These are phyloP conservation scores for Trissolcus japonicus DNA, from an alignment of 2,888 invertebrate genomes.

Conservation along the genomic window DNA sequence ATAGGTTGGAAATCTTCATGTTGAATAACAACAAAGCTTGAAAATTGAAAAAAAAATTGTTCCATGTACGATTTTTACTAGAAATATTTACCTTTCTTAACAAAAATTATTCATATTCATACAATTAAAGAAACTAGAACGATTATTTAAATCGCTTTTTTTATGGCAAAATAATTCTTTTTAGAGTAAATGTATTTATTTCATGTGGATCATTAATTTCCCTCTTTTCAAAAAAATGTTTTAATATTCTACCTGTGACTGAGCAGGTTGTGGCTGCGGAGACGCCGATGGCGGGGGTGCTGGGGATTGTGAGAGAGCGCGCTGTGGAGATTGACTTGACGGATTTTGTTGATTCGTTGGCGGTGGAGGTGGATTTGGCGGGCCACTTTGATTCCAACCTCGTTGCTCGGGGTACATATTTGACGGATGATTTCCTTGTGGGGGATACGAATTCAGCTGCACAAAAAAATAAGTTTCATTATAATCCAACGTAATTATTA, in stretches of 20 bases:
- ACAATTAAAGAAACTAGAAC: not conserved
- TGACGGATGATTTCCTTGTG: constrained; percentile 71
- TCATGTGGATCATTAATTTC: no score
- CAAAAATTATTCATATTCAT: not conserved
- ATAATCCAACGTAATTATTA: not conserved
- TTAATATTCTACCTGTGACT: constrained; percentile 65
- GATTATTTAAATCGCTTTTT: not conserved
- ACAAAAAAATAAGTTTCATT: not conserved
- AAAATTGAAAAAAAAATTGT: no score
- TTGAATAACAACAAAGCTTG: no score
- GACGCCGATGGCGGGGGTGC: constrained; percentile 75
- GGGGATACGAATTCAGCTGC: constrained; percentile 72
- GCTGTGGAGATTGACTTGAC: constrained; percentile 74
- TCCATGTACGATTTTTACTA: no score
- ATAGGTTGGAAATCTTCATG: no score
- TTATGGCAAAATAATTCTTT: not conserved
- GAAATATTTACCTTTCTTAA: no score
- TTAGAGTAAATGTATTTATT: not conserved
- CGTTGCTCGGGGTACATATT: constrained; percentile 73
- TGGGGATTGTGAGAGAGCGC: constrained; percentile 74
- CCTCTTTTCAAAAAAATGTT: not conserved
- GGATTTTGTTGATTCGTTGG: constrained; percentile 71
- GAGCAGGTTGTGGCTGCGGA: constrained; percentile 72
- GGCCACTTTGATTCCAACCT: constrained; percentile 73
- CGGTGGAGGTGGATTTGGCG: constrained; percentile 71